phyloP scores from a whole-genome alignment of 2,113 vertebrate species.

The Myotis davidii region DNA sequence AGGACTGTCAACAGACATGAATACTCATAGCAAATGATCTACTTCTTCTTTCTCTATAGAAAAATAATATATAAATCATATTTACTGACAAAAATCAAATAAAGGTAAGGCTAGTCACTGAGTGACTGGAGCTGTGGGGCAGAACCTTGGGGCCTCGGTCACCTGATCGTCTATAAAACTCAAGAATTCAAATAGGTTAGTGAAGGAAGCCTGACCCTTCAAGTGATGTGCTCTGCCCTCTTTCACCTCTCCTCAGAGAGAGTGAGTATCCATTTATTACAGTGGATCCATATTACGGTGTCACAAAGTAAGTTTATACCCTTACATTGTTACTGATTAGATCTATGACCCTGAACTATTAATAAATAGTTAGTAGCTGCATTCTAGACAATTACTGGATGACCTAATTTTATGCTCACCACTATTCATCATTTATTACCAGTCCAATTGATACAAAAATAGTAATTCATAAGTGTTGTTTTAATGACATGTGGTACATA shows the following conservation, averaged over 20 bases:
- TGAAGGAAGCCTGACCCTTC: neutral
- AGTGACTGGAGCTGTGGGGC: neutral
- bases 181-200: neutral
- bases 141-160: neutral
- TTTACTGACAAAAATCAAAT: conserved; percentile 5
- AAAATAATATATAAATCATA: neutral
- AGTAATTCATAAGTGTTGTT: neutral
- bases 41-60: neutral
- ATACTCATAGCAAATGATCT: conserved; percentile 5
- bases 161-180: neutral
- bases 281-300: neutral
- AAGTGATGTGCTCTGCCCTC: neutral
- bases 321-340: neutral
- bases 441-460: neutral
- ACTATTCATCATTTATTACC: neutral
- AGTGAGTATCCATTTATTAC: neutral
- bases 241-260: neutral
- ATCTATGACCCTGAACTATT: neutral
- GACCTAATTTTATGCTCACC: neutral
- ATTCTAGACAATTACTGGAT: neutral
- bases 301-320: conserved; percentile 16
- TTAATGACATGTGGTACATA: neutral
- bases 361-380: neutral
- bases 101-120: neutral
- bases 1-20: neutral